Evolutionary conservation across 1,140 invertebrate species (phyloP).

Genomic region (Streblospio benedicti): DNA sequence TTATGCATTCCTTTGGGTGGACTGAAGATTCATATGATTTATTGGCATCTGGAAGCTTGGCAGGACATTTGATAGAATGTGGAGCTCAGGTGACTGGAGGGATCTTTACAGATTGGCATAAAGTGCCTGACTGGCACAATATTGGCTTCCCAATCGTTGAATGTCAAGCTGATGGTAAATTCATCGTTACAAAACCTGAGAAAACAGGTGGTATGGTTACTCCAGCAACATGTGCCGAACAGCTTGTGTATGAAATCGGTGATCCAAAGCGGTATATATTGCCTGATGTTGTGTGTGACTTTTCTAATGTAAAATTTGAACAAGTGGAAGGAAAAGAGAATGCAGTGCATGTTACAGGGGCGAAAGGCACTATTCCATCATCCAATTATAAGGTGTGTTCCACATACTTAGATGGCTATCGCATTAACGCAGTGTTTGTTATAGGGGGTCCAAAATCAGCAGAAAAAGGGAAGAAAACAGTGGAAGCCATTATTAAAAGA

Average conservation of each 20-base stretch:
- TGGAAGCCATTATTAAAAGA: constrained; percentile 48
- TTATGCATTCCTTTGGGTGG: constrained; percentile 49
- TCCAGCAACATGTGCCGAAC: constrained; percentile 48
- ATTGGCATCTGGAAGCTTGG: constrained; percentile 47
- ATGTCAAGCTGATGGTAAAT: constrained; percentile 43
- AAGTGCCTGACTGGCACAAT: constrained; percentile 47
- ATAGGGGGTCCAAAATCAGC: constrained; percentile 47
- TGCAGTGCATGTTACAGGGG: constrained; percentile 47
- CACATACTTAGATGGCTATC: constrained; percentile 48
- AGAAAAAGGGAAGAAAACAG: constrained; percentile 49
- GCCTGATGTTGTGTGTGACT: constrained; percentile 53
- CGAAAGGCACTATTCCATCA: constrained; percentile 47
- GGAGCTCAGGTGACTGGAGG: constrained; percentile 53
- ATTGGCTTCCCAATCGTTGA: constrained; percentile 53
- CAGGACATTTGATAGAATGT: constrained; percentile 54
- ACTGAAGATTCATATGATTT: constrained; percentile 43
- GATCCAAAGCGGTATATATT: constrained; percentile 50
- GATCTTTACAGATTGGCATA: constrained; percentile 52
- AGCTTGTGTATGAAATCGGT: constrained; percentile 52
- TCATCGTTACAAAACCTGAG: constrained; percentile 49
- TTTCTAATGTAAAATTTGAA: constrained; percentile 45
- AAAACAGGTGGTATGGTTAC: constrained; percentile 50
- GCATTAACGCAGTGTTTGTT: constrained; percentile 47
- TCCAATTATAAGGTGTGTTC: constrained; percentile 49
- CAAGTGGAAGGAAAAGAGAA: constrained; percentile 34